These are phyloP conservation scores for Phthorimaea operculella DNA, from an alignment of 1,140 invertebrate species.

Conservation along the genomic window DNA sequence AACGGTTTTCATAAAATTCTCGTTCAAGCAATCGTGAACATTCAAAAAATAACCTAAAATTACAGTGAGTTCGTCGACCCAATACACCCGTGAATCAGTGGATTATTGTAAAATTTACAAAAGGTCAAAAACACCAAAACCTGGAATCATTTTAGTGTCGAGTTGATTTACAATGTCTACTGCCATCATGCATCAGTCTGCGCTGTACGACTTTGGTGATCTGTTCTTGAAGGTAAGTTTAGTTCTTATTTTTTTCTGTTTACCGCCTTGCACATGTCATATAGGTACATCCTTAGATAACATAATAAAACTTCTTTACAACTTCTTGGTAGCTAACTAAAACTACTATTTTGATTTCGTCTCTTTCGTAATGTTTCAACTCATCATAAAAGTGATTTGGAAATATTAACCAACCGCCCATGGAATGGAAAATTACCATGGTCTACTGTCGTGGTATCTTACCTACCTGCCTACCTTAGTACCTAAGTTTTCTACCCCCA, in stretches of 20 bases:
- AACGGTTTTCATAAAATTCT: conserved; percentile 50
- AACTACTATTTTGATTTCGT: no score
- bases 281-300: no score
- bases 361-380: no score
- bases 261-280: no score
- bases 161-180: conserved; percentile 65
- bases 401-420: no score
- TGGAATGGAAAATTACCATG: no score
- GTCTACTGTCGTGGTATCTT: no score
- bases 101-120: conserved; percentile 38
- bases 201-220: conserved; percentile 67
- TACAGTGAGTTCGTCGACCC: conserved; percentile 52
- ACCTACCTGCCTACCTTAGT: no score
- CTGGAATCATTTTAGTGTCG: conserved; percentile 53
- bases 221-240: conserved; percentile 65
- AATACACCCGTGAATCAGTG: conserved; percentile 53
- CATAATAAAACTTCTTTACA: no score
- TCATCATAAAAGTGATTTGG: no score
- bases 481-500: no score
- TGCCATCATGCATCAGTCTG: conserved; percentile 68
- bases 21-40: conserved; percentile 48
- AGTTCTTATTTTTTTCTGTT: conserved; percentile 13
- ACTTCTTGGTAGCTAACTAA: no score
- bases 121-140: conserved; percentile 29
- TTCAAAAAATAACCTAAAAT: conserved; percentile 45